These are phyloP conservation scores for Drosophila elegans DNA, from an alignment of 1,140 invertebrate genomes.

Conservation along the genomic window DNA sequence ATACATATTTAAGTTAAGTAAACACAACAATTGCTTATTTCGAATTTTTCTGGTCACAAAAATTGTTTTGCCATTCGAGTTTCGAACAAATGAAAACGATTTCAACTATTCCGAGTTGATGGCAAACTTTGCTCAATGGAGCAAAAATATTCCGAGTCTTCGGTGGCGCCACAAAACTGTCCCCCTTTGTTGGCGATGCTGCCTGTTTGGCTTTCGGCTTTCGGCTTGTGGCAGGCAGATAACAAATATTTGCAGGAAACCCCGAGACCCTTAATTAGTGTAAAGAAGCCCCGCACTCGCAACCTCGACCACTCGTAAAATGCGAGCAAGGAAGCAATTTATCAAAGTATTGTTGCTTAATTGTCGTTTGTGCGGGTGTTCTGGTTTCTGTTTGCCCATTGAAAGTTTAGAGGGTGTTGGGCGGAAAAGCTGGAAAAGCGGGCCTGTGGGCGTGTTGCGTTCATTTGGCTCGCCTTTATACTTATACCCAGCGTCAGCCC, in stretches of 20 bases:
- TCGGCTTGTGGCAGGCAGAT: slow-evolving; percentile 63
- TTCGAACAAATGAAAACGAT: slow-evolving; percentile 68
- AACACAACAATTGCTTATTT: slow-evolving; percentile 33
- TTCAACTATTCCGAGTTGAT: slow-evolving; percentile 73
- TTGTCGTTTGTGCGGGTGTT: slow-evolving; percentile 74
- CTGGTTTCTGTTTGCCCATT: slow-evolving; percentile 52
- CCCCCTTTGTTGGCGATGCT: slow-evolving; percentile 59
- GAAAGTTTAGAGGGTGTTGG: slow-evolving; percentile 58
- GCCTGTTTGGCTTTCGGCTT: slow-evolving; percentile 33
- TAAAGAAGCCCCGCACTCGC: slow-evolving; percentile 61
- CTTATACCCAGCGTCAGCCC: not conserved
- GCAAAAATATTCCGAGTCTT: slow-evolving; percentile 55
- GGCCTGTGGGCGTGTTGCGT: slow-evolving; percentile 37
- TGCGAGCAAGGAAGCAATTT: slow-evolving; percentile 81
- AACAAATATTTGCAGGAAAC: slow-evolving; percentile 84
- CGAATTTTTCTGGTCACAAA: slow-evolving; percentile 21
- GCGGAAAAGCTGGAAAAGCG: not conserved
- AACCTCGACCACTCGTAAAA: slow-evolving; percentile 64
- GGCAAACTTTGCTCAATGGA: slow-evolving; percentile 72
- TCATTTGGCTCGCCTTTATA: slow-evolving; percentile 25
- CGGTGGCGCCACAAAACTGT: slow-evolving; percentile 74
- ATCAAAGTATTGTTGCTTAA: slow-evolving; percentile 84
- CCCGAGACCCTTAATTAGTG: slow-evolving; percentile 83
- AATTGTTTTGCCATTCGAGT: slow-evolving; percentile 48
- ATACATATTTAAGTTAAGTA: not conserved